Conservation (phyloP, 1,140 invertebrate species). For the Drosophila nannoptera region DNA sequence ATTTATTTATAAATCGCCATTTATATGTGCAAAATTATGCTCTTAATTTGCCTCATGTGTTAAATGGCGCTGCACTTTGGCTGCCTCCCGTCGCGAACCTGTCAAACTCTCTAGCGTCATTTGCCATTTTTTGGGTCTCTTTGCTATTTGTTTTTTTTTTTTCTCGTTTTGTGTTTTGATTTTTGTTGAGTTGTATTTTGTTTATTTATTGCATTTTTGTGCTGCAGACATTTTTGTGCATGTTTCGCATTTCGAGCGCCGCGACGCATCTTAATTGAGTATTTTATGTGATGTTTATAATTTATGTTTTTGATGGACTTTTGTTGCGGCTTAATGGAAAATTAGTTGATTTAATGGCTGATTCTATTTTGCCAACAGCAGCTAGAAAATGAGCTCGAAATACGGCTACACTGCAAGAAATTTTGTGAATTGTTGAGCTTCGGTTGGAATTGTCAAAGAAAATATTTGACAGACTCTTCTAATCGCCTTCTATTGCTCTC, state of each 20-base stretch:
- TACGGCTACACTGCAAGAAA: constrained; percentile 4
- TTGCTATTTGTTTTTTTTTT: constrained; percentile 37
- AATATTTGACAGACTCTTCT: too few species aligned
- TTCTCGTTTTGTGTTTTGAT: constrained; percentile 34
- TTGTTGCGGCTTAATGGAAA: constrained; percentile 54
- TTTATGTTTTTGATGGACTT: constrained; percentile 60
- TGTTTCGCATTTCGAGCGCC: constrained; percentile 60
- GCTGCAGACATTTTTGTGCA: constrained; percentile 38
- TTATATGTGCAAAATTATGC: constrained; percentile 39
- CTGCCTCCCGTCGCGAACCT: constrained; percentile 16
- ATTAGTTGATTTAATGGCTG: constrained; percentile 59
- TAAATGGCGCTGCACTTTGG: constrained; percentile 68
- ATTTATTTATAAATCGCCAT: constrained; percentile 1
- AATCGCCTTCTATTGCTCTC: too few species aligned
- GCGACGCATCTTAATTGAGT: constrained; percentile 62
- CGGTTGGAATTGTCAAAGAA: too few species aligned
- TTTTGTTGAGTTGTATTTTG: constrained; percentile 44
- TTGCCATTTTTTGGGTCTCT: constrained; percentile 39
- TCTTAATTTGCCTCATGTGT: constrained; percentile 69
- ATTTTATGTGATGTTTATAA: constrained; percentile 67
- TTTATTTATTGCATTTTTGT: constrained; percentile 69
- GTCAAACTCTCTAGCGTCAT: constrained; percentile 37
- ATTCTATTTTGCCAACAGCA: constrained; percentile 21
- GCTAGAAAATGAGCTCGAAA: neutral
- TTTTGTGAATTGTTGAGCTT: too few species aligned